A percentile compares a stretch with the other conserved stretches of the same genome.
These are phyloP conservation scores for Nomada lathburiana DNA, from an alignment of 2,888 invertebrate species.

Conservation along the genomic window DNA sequence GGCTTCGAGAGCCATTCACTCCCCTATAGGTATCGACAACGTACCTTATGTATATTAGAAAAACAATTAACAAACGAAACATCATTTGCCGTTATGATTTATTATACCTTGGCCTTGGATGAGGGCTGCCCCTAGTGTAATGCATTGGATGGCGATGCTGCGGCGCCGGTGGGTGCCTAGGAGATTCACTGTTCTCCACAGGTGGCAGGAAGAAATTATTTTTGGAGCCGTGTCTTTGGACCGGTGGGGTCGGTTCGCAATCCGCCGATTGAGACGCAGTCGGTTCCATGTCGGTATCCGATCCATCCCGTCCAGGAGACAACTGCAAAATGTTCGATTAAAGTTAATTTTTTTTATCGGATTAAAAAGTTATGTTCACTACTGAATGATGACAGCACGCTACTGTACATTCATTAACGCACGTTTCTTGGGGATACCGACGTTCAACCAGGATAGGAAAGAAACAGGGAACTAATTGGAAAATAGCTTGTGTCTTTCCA, in stretches of 20 bases:
- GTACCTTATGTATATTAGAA: constrained; percentile 56
- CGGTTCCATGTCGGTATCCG: constrained; percentile 94
- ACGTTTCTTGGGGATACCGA: constrained; percentile 41
- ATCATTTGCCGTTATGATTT: not conserved
- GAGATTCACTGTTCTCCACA: constrained; percentile 85
- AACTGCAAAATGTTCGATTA: constrained; percentile 85
- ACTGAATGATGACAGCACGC: constrained; percentile 17
- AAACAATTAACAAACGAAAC: constrained; percentile 34
- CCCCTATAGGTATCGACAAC: constrained; percentile 83
- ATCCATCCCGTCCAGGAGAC: constrained; percentile 93
- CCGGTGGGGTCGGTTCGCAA: constrained; percentile 95
- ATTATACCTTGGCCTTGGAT: constrained; percentile 89
- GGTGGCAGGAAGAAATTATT: constrained; percentile 95
- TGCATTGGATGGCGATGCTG: constrained; percentile 85
- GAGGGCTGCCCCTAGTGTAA: constrained; percentile 92
- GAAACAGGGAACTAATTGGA: constrained; percentile 30
- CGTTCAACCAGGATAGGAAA: constrained; percentile 45
- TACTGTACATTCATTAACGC: constrained; percentile 42
- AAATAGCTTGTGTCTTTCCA: constrained; percentile 53
- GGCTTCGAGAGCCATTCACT: constrained; percentile 88
- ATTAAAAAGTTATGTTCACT: not conserved
- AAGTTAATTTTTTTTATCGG: not conserved
- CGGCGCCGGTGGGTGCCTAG: constrained; percentile 83
- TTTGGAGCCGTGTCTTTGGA: constrained; percentile 94
- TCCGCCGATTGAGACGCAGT: constrained; percentile 96